Evolutionary conservation across 2,113 vertebrate species (phyloP).

Genomic region (Sardina pilchardus): DNA sequence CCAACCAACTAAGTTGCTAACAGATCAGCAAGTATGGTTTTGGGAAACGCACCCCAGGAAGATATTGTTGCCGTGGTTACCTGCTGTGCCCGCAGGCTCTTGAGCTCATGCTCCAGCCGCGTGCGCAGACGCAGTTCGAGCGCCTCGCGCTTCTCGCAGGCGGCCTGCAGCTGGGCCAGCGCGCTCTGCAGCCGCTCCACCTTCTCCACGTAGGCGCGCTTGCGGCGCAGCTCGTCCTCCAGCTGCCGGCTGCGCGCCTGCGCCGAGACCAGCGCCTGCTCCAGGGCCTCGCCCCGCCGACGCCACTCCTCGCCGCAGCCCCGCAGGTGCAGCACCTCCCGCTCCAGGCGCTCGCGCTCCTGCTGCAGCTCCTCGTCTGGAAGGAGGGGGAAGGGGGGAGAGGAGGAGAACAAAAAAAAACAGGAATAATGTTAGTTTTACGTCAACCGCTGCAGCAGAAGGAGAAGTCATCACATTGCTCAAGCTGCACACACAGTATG

Average conservation of each 20-base stretch:
- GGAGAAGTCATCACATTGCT: neutral
- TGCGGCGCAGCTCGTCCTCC: conserved; percentile 88
- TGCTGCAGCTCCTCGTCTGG: conserved; percentile 85
- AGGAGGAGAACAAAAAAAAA: neutral
- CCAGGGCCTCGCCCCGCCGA: conserved; percentile 83
- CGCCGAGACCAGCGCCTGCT: conserved; percentile 83
- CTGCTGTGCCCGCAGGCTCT: conserved; percentile 90
- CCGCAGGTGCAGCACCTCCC: conserved; percentile 80
- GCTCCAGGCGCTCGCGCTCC: conserved; percentile 85
- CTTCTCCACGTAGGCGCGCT: conserved; percentile 92
- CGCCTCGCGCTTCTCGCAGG: conserved; percentile 92
- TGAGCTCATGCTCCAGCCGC: conserved; percentile 92
- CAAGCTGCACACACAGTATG: neutral
- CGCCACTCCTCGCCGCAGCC: conserved; percentile 85
- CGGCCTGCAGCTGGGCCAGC: conserved; percentile 91
- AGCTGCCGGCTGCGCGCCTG: conserved; percentile 82
- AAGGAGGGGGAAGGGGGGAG: neutral
- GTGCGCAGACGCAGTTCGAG: conserved; percentile 89
- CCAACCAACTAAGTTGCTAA: no score
- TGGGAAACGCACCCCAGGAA: no score
- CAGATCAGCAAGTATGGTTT: no score
- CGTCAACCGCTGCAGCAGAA: neutral
- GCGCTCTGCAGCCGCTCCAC: conserved; percentile 92
- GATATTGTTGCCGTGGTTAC: conserved; percentile 58
- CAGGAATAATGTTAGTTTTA: neutral